Conservation (phyloP, 2,888 invertebrate genomes). For the Torymus texanus region DNA sequence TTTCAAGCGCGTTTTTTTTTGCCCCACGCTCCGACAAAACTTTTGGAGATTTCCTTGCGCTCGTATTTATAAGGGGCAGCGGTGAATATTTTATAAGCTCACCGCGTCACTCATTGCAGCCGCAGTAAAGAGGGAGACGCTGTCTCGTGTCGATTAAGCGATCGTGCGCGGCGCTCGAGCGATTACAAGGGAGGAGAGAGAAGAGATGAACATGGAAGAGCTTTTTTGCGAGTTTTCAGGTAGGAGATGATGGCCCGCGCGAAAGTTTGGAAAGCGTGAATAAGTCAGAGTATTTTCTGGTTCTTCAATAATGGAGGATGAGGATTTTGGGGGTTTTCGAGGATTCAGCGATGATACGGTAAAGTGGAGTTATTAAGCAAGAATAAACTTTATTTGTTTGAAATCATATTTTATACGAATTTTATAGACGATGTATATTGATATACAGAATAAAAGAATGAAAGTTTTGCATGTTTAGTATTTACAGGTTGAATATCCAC, state of each 20-base stretch:
- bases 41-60: constrained; percentile 31
- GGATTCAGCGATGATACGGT: too few relatives aligned
- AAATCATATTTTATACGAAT: too few relatives aligned
- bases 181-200: constrained; percentile 50
- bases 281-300: constrained; percentile 8
- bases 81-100: constrained; percentile 66
- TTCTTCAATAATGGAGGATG: too few relatives aligned
- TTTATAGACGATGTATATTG: too few relatives aligned
- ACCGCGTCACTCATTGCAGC: constrained; percentile 69
- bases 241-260: too few relatives aligned
- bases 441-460: too few relatives aligned
- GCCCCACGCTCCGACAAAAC: neutral
- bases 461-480: too few relatives aligned
- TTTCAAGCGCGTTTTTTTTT: neutral
- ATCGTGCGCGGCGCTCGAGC: too few relatives aligned
- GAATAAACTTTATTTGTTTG: too few relatives aligned
- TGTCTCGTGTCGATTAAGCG: constrained; percentile 69
- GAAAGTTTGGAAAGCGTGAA: constrained; percentile 23
- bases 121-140: constrained; percentile 58
- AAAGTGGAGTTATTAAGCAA: too few relatives aligned
- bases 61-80: constrained; percentile 18
- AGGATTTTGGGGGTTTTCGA: too few relatives aligned
- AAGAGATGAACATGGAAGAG: constrained; percentile 41
- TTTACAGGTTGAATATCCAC: too few relatives aligned
- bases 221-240: constrained; percentile 31